Evolutionary conservation across 2,888 invertebrate genomes (phyloP).

Genomic region (Imbricaverruca yamaguchii): DNA sequence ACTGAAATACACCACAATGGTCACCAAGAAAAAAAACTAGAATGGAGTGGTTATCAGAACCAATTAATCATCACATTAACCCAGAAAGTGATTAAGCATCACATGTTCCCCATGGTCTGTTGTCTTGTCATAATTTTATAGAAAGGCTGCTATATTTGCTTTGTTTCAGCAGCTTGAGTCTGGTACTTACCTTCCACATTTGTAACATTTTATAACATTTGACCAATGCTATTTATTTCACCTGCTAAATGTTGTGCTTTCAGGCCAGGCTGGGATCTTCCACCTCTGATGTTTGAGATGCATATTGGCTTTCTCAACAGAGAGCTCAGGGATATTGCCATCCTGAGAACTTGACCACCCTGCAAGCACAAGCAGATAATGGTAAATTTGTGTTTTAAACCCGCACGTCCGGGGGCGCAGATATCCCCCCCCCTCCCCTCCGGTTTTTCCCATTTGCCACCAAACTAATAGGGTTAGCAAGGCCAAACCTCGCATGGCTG

Average conservation of each 20-base stretch:
- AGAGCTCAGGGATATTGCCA: slow-evolving; percentile 69
- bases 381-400: not conserved
- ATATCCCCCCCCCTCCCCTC: not conserved
- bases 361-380: slow-evolving; percentile 40
- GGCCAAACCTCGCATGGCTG: not conserved
- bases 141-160: too few species aligned
- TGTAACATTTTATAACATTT: slow-evolving; percentile 26
- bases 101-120: too few species aligned
- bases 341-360: slow-evolving; percentile 86
- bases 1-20: too few species aligned
- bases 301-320: slow-evolving; percentile 62
- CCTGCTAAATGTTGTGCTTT: slow-evolving; percentile 75
- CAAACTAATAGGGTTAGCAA: not conserved
- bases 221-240: slow-evolving; percentile 37
- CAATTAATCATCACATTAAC: not conserved
- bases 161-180: too few species aligned
- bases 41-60: too few species aligned
- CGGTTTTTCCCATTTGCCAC: not conserved
- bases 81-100: not conserved
- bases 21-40: too few species aligned
- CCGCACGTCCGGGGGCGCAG: not conserved
- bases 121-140: not conserved
- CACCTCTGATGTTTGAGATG: slow-evolving; percentile 71
- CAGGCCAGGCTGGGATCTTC: slow-evolving; percentile 71
- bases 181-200: not conserved